phyloP scores from a whole-genome alignment of 2,888 invertebrate species.

The Aphidoletes aphidimyza region DNA sequence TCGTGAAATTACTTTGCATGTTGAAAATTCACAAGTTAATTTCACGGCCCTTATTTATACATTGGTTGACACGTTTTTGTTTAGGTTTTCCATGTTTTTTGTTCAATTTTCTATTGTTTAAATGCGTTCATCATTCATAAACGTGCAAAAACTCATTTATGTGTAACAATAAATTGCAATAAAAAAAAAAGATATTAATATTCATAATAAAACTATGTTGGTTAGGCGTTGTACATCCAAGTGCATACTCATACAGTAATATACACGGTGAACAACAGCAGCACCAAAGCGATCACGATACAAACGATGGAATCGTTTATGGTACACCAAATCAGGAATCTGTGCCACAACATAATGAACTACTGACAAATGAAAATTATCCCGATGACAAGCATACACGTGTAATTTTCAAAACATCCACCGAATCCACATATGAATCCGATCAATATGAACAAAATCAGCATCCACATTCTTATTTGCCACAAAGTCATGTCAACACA shows the following conservation, averaged over 20 bases:
- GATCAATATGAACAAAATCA: slow-evolving; percentile 61
- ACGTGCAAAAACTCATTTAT: neutral
- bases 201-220: neutral
- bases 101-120: neutral
- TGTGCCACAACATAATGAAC: neutral
- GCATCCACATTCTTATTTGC: slow-evolving; percentile 58
- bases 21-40: neutral
- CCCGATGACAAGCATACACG: slow-evolving; percentile 65
- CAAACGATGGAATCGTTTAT: slow-evolving; percentile 28
- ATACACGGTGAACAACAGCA: slow-evolving; percentile 56
- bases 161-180: slow-evolving; percentile 10
- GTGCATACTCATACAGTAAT: slow-evolving; percentile 33
- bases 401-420: slow-evolving; percentile 62
- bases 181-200: neutral
- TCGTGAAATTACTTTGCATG: slow-evolving; percentile 1
- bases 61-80: slow-evolving; percentile 34
- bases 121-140: neutral
- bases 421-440: slow-evolving; percentile 58
- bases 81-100: neutral
- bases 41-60: neutral
- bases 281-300: slow-evolving; percentile 31
- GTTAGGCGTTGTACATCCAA: slow-evolving; percentile 5
- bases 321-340: slow-evolving; percentile 56
- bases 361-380: slow-evolving; percentile 63
- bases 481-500: slow-evolving; percentile 56